Percentiles rank a stretch among this genome's conserved stretches.
These are phyloP conservation scores for Clepsis dumicolana DNA, from an alignment of 2,888 invertebrate genomes.

Conservation along the genomic window DNA sequence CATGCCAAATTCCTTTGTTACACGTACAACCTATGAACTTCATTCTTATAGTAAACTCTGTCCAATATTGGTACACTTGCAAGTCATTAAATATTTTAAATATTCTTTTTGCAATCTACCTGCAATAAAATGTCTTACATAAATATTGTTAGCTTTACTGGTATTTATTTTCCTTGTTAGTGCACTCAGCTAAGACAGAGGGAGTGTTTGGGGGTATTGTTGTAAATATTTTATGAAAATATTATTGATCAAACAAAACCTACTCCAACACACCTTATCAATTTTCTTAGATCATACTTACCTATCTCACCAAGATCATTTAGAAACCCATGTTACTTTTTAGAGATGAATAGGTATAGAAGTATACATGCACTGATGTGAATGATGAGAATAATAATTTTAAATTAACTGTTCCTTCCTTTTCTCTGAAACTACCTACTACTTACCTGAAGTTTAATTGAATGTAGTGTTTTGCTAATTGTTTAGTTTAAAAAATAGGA, in stretches of 20 bases:
- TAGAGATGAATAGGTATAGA: background rate
- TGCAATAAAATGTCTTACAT: background rate
- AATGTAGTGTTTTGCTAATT: background rate
- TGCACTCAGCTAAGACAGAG: background rate
- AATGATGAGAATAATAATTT: background rate
- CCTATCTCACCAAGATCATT: background rate
- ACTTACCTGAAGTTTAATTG: background rate
- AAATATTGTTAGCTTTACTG: background rate
- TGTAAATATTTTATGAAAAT: background rate
- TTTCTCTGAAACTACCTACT: background rate
- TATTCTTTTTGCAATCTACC: background rate
- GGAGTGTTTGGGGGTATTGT: background rate
- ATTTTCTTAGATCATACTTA: background rate
- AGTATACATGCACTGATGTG: background rate
- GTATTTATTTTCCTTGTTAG: background rate
- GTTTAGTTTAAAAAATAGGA: background rate
- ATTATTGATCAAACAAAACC: background rate
- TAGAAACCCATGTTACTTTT: no score
- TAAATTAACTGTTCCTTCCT: background rate
- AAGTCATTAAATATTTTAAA: background rate
- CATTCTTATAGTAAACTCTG: background rate
- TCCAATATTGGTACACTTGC: background rate
- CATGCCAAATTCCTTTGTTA: constrained; percentile 22
- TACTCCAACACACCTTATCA: background rate
- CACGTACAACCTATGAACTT: background rate